A percentile compares a stretch with the other conserved stretches of the same genome.
Evolutionary conservation across 2,113 vertebrate genomes (phyloP).

Genomic region (Lota lota): DNA sequence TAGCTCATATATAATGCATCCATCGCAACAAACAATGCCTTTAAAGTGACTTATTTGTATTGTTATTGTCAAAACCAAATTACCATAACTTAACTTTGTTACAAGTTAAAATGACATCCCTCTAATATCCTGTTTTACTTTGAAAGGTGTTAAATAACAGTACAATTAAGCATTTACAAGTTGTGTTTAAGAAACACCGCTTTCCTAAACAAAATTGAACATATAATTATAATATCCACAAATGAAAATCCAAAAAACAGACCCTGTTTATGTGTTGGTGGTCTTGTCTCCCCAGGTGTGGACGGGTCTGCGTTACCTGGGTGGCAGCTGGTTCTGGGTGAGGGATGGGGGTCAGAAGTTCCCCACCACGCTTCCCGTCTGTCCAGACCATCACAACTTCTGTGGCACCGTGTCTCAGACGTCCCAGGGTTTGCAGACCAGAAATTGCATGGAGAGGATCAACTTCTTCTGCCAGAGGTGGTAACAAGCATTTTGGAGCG

Average conservation of each 20-base stretch:
- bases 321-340: not conserved
- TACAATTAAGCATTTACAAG: not conserved
- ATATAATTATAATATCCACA: no score
- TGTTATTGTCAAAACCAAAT: no score
- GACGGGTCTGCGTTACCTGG: not conserved
- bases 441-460: not conserved
- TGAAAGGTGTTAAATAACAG: not conserved
- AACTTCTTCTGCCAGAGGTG: not conserved
- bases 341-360: not conserved
- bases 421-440: not conserved
- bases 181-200: no score
- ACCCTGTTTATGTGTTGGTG: not conserved
- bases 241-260: no score
- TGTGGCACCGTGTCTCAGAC: not conserved
- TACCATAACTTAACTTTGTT: no score
- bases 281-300: not conserved
- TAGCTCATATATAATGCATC: no score
- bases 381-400: not conserved
- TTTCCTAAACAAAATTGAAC: no score
- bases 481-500: no score
- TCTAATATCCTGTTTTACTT: not conserved
- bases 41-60: no score
- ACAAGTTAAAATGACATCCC: not conserved
- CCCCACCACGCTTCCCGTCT: not conserved
- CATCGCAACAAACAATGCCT: no score